Evolutionary conservation across 2,797 vertebrate species (phyloP).

Genomic region (Coregonus suidteri): DNA sequence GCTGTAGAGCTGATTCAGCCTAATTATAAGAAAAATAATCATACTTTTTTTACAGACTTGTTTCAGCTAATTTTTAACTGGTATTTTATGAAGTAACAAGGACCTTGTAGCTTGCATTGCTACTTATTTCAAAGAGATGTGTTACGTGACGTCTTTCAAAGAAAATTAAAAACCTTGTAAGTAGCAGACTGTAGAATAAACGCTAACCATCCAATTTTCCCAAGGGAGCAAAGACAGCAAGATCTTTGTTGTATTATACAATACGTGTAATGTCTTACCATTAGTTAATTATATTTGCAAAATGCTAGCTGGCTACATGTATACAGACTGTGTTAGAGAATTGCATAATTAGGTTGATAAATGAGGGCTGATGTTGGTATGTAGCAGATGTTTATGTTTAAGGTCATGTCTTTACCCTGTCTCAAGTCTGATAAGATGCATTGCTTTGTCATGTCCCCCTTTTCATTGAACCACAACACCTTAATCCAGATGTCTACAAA

Average conservation of each 20-base stretch:
- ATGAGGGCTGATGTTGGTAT: not conserved
- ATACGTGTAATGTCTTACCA: not conserved
- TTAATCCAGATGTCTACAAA: constrained; percentile 25
- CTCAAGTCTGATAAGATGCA: constrained; percentile 9
- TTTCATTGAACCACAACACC: constrained; percentile 9
- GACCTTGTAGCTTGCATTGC: not conserved
- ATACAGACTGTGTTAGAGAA: not conserved
- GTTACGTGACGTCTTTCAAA: not conserved
- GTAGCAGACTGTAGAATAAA: not conserved
- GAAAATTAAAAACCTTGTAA: not conserved
- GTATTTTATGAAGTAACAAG: not conserved
- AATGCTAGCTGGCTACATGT: not conserved
- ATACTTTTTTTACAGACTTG: not conserved
- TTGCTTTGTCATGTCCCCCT: constrained; percentile 3
- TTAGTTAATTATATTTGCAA: not conserved
- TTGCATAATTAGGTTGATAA: not conserved
- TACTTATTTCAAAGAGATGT: not conserved
- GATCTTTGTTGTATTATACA: not conserved
- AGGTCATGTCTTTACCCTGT: constrained; percentile 3
- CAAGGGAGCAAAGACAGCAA: not conserved
- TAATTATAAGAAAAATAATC: no score
- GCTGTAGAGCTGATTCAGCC: not conserved
- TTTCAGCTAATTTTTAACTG: not conserved
- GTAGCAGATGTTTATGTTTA: constrained; percentile 9
- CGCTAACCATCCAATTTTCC: not conserved